These are phyloP conservation scores for Trichonephila inaurata DNA, from an alignment of 1,140 invertebrate species.

Conservation along the genomic window DNA sequence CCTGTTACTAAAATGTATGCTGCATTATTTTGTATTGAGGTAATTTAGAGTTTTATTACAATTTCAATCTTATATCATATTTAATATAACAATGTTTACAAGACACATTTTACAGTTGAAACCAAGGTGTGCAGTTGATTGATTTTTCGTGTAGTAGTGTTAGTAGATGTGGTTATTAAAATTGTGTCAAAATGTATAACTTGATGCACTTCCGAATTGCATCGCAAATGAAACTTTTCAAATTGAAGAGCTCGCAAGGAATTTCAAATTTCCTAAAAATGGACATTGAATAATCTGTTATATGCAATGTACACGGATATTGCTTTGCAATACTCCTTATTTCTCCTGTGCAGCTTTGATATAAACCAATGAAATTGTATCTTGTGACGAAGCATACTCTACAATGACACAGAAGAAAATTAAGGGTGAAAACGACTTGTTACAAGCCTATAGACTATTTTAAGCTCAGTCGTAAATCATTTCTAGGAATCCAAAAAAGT, in stretches of 20 bases:
- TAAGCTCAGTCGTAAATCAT: conserved; percentile 52
- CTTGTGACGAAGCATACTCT: conserved; percentile 60
- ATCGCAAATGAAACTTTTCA: conserved; percentile 60
- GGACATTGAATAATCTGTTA: conserved; percentile 55
- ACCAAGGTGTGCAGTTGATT: conserved; percentile 48
- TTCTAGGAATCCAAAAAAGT: conserved; percentile 57
- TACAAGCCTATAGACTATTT: conserved; percentile 67
- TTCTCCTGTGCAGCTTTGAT: conserved; percentile 59
- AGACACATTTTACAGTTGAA: conserved; percentile 61
- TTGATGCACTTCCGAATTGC: conserved; percentile 47
- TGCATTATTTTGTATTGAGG: conserved; percentile 73
- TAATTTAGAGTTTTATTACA: conserved; percentile 73
- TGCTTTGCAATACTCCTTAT: conserved; percentile 53
- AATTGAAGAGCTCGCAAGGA: conserved; percentile 71
- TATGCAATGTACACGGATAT: conserved; percentile 35
- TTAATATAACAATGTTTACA: conserved; percentile 60
- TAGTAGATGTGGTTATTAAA: conserved; percentile 72
- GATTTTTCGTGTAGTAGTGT: conserved; percentile 71
- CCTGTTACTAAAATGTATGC: conserved; percentile 70
- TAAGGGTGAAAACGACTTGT: conserved; percentile 50
- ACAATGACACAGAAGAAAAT: conserved; percentile 61
- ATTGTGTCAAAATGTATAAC: conserved; percentile 67
- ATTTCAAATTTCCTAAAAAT: conserved; percentile 70
- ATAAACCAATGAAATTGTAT: conserved; percentile 39
- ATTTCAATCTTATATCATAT: conserved; percentile 68